Percentiles rank a stretch among this genome's conserved stretches.
Evolutionary conservation across 1,140 invertebrate species (phyloP).

Genomic region (Argopecten irradians): DNA sequence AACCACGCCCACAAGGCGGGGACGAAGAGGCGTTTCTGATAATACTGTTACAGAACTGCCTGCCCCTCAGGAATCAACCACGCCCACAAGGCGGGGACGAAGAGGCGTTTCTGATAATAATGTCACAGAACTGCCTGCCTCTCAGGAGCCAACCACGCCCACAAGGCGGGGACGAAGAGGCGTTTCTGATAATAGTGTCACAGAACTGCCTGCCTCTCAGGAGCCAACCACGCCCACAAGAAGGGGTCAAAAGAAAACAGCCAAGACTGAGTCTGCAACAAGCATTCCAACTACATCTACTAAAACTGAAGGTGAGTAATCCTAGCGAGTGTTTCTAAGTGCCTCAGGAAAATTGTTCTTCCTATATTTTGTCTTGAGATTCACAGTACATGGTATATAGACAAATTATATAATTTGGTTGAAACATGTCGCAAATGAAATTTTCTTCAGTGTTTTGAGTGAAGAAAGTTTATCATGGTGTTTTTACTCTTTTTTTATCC

Average conservation of each 20-base stretch:
- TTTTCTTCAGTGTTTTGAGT: too few species aligned
- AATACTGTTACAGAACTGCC: too few species aligned
- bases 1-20: too few species aligned
- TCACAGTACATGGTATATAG: too few species aligned
- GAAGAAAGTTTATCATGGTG: not conserved
- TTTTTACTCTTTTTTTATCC: not conserved
- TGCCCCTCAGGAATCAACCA: not conserved
- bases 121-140: not conserved
- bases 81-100: conserved; percentile 11
- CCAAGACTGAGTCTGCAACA: not conserved
- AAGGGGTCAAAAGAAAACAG: not conserved
- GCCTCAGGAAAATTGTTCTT: too few species aligned
- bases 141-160: conserved; percentile 14
- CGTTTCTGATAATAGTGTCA: too few species aligned
- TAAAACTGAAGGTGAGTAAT: not conserved
- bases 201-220: not conserved
- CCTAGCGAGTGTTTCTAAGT: too few species aligned
- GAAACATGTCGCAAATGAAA: too few species aligned
- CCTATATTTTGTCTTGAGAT: too few species aligned
- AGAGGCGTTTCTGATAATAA: not conserved
- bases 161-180: not conserved
- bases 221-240: not conserved
- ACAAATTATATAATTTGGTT: too few species aligned
- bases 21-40: too few species aligned
- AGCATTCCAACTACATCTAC: not conserved